A percentile compares a stretch with the other conserved stretches of the same genome.
Conservation (phyloP, 2,113 vertebrate species). For the Gambusia holbrooki region DNA sequence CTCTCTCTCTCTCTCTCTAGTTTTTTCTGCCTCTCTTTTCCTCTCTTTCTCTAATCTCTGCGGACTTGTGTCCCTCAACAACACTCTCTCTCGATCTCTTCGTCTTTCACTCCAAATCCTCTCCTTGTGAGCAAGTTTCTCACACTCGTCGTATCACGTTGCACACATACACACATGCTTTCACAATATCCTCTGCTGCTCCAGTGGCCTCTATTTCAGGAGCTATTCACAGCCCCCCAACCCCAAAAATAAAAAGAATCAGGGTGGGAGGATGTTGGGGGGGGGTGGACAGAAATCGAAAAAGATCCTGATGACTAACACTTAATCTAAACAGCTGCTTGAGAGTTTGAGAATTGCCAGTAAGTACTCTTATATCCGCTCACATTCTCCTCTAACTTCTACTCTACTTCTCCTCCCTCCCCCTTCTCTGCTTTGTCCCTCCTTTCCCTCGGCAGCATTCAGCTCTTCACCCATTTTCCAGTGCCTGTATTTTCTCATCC, state of each 20-base stretch:
- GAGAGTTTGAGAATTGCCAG: conserved; percentile 56
- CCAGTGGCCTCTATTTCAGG: conserved; percentile 64
- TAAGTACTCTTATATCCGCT: conserved; percentile 54
- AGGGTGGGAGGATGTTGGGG: conserved; percentile 1
- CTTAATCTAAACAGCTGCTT: conserved; percentile 65
- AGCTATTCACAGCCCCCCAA: conserved; percentile 44
- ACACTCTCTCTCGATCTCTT: no score
- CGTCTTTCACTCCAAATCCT: no score
- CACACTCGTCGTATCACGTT: conserved; percentile 50
- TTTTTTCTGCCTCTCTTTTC: no score
- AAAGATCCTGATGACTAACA: conserved; percentile 55
- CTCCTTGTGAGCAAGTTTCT: conserved; percentile 34
- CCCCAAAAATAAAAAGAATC: neutral
- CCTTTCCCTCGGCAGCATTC: neutral
- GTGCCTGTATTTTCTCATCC: conserved; percentile 30
- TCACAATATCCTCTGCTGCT: conserved; percentile 50
- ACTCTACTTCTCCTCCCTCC: conserved; percentile 23
- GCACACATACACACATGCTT: conserved; percentile 30
- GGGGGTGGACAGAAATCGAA: neutral
- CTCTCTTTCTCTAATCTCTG: no score
- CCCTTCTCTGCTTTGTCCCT: neutral
- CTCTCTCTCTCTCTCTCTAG: no score
- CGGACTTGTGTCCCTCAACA: no score
- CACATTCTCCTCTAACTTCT: conserved; percentile 20
- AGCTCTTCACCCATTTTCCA: conserved; percentile 47